A percentile compares a stretch with the other conserved stretches of the same genome.
Evolutionary conservation across 2,797 vertebrate species (phyloP).

Genomic region (Anguilla anguilla): DNA sequence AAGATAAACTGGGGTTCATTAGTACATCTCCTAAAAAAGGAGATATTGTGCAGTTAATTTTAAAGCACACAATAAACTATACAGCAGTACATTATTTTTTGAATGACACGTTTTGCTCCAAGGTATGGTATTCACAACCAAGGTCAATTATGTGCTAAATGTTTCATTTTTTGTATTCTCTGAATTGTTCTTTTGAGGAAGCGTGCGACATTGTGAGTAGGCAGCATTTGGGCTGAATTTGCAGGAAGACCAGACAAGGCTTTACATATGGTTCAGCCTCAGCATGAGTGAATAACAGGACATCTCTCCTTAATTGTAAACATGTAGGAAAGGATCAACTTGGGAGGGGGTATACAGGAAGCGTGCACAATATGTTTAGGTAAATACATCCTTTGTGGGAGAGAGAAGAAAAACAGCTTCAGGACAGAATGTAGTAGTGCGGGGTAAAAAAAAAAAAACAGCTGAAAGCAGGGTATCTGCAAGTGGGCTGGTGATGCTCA

Average conservation of each 20-base stretch:
- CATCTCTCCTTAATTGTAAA: slow-evolving; percentile 36
- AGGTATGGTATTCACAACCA: not conserved
- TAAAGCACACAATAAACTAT: slow-evolving; percentile 7
- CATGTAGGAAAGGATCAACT: slow-evolving; percentile 34
- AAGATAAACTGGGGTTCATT: not conserved
- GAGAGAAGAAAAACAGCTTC: not conserved
- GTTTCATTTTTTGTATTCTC: not conserved
- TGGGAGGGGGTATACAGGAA: slow-evolving; percentile 25
- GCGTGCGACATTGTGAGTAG: not conserved
- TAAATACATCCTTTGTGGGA: slow-evolving; percentile 30
- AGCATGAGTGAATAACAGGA: slow-evolving; percentile 24
- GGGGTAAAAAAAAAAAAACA: not conserved
- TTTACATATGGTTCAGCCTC: slow-evolving; percentile 14
- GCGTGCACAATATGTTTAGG: slow-evolving; percentile 32
- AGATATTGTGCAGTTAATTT: not conserved
- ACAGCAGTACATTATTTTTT: not conserved
- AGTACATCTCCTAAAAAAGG: not conserved
- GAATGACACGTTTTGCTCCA: not conserved
- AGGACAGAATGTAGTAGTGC: not conserved
- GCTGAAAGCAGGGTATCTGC: not conserved
- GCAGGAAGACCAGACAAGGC: not conserved
- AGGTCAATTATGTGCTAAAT: not conserved
- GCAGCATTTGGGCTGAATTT: slow-evolving; percentile 17
- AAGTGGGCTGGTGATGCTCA: too few relatives aligned
- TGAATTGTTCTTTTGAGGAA: not conserved